Evolutionary conservation across 2,797 vertebrate species (phyloP).

Genomic region (Helostoma temminkii): DNA sequence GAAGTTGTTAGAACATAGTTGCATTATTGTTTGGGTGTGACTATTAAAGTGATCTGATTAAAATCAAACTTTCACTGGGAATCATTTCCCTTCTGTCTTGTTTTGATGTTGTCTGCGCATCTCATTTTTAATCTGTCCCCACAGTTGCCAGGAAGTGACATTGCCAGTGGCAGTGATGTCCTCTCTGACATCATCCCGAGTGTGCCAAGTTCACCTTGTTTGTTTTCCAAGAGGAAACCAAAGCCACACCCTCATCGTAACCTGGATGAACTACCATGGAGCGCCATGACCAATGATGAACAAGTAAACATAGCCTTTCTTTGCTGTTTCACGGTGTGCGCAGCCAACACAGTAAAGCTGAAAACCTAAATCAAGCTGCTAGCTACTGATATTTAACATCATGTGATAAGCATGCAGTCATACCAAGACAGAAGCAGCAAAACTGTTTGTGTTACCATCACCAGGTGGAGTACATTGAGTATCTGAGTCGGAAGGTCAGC

Average conservation of each 20-base stretch:
- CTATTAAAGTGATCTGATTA: not conserved
- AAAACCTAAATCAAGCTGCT: not conserved
- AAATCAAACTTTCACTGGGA: not conserved
- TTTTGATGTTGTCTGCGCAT: not conserved
- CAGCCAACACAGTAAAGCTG: not conserved
- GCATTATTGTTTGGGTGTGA: not conserved
- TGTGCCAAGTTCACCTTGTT: constrained; percentile 95
- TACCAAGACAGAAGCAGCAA: not conserved
- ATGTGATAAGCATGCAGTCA: not conserved
- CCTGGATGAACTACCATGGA: constrained; percentile 98
- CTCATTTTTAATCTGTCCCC: constrained; percentile 1
- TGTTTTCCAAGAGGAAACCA: constrained; percentile 94
- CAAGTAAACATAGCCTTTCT: constrained; percentile 79
- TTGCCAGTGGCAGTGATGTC: constrained; percentile 96
- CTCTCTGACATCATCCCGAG: constrained; percentile 98
- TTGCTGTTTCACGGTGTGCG: too few species aligned
- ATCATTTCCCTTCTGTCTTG: not conserved
- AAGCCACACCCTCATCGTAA: constrained; percentile 92
- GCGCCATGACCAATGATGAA: constrained; percentile 98
- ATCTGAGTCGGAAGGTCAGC: constrained; percentile 98
- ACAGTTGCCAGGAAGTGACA: constrained; percentile 97
- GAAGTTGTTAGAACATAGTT: not conserved
- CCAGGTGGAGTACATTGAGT: constrained; percentile 99
- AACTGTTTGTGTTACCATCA: not conserved
- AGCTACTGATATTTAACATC: not conserved